Evolutionary conservation across 1,140 invertebrate species (phyloP), one percentile per base, ranked within the genome.

Genomic region (Trichonephila clavipes): DNA sequence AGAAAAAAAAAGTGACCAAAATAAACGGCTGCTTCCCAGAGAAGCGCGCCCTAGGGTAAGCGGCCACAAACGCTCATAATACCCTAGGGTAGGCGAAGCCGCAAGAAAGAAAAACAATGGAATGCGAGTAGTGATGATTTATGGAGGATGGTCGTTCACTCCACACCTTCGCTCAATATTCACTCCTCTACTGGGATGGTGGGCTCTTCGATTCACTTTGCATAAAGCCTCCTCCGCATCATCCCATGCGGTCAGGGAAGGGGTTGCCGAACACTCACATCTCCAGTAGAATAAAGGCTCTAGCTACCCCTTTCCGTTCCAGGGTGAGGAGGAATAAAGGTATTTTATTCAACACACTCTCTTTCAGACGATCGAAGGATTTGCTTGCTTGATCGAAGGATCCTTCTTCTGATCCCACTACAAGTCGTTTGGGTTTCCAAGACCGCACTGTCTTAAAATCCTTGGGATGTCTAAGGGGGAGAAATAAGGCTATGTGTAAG

Each of bases 1-100:
- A 34, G 77, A 83, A 92, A 90, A 91, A 90, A 83, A 51, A 92
- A 92, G 90, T 92, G 90, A 92, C 90, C 90, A 92, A 92, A 92
- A 92, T 92, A 92, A 92, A 92, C 90, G 77, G 61, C 90, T 92
- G 81, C 77, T 83, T 85, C 59, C 90, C 12, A 34, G 61, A 81
- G 89, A 59, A 88, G 62, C 28, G 77, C 82, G 90, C 90, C 90
- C 59, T 19, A 69, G 82, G 90, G 90, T 81, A 85, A 21, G 90
- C 77, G 40, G 82, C 90, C 81, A 92, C 82, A 92, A 92, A 66
- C 82, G 91, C 66, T 92, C 91, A 92, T 92, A 87, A 92, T 92
- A 87, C 91, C 83, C 91, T 28, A 34, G 81, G 81, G 91, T 87
- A 61, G n/a, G 58, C 64, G 90, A 92, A 64, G 88, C 88, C 69